Base-by-base conservation (phyloP, 2,888 invertebrate genomes). In the Pristionchus arcanus region DNA sequence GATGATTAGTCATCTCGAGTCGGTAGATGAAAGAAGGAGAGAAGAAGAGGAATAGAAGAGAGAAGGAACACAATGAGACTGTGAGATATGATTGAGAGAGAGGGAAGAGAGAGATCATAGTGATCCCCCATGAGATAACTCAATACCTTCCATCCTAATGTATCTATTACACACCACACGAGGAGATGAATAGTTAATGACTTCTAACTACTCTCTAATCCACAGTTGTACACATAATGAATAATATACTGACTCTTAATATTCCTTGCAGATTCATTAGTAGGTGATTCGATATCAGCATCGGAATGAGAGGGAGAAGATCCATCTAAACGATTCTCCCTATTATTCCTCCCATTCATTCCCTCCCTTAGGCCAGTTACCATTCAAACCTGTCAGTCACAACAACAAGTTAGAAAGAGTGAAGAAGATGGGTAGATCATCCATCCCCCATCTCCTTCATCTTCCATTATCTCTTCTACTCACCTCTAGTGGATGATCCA, bases 1-100 rank as follows among this genome's bases (percentile, higher is more conserved):
- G 83, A 83, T 83, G 83, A 83, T 83, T 83, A 83, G 53, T 83
- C 83, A 83, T 83, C 49, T 83, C 49, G 53, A 83, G 83, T 83
- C 83, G 83, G 83, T 83, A 83, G 53, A 83, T 83, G 83, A 83
- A 83, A 83, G 83, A 83, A 83, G 81, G 37, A 34, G 25, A 63
- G 85, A 63, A 66, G 66, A 42, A 66, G 86, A 34, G n/a, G 15
- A 9, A n/a, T 37, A 63, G 42, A 28, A 28, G 86, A 86, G 2
- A 66, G 66, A 49, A 42, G 28, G 63, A 84, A 31, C 19, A 59
- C 59, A 66, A 42, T 63, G 86, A 66, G 63, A 59, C 55, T 28
- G 84, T 19, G 37, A 77, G 28, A 77, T 34, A 53, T n/a, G 83
- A 53, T 55, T 55, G 83, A 83, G 11, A 11, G 85, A 63, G 66